Evolutionary conservation across 1,140 invertebrate species (phyloP), one percentile per base, ranked within the genome.

Genomic region (Ceratina australensis): DNA sequence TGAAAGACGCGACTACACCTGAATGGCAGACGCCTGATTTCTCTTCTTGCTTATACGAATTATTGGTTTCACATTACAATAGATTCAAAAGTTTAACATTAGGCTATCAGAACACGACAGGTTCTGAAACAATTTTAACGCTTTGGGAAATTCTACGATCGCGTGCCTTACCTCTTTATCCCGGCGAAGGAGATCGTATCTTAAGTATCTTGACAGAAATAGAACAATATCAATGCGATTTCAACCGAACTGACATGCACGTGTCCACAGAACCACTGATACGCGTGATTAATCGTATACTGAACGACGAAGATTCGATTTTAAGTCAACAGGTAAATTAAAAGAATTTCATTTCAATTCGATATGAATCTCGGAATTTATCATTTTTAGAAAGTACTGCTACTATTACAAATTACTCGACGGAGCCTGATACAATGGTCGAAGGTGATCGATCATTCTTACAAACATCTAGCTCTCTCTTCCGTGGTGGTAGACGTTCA

Each of bases 11-110:
- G 0, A 92, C 92, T 15, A 94, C 94, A 47, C 94, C 95, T 1
- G 94, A 94, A 74, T 97, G 96, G 96, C 93, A 94, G 59, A 89
- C 93, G 28, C 95, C 96, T 4, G 95, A 97, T 87, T 96, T 96
- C 86, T 95, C 95, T 2, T 91, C 92, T 15, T 97, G 96, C 82
- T 91, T 96, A 1, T 93, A 94, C 12, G 93, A 95, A 82, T 93
- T 94, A 1, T 88, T 97, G 15, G 88, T 93, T 42, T 90, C 93
- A 71, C 94, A 95, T 77, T 95, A 94, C 83, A 93, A 94, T 84
- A 93, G 94, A 93, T 95, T 95, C 83, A 93, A 89, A 12, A 93
- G 93, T 4, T 87, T 95, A 22, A 95, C 93, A 1, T 92, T 95
- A 52, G 95, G 95, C 0, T 96, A 95, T 77, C 95, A 95, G 73